phyloP scores from a whole-genome alignment of 1,140 invertebrate genomes.

The Papilio xuthus region DNA sequence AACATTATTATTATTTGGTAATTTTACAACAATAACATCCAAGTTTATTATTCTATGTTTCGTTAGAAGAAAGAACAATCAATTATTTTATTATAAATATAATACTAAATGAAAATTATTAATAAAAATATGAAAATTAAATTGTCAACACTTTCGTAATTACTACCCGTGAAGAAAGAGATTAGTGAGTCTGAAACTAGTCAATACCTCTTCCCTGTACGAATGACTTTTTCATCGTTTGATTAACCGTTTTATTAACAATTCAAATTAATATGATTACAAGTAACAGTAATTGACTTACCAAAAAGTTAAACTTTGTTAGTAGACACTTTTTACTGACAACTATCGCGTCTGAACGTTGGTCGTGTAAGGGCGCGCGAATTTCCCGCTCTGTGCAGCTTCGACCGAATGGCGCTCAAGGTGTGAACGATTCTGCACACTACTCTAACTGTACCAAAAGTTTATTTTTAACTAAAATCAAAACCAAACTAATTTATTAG shows the following conservation, averaged over 20 bases:
- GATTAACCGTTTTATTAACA: background rate
- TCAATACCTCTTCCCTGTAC: background rate
- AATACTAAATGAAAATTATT: background rate
- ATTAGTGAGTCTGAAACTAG: background rate
- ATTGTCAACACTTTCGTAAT: background rate
- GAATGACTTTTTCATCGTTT: background rate
- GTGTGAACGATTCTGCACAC: slow-evolving; percentile 66
- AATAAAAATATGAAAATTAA: background rate
- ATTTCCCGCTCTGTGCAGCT: slow-evolving; percentile 56
- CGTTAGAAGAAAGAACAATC: background rate
- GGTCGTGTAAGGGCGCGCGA: slow-evolving; percentile 55
- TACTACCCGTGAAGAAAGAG: background rate
- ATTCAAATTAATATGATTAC: background rate
- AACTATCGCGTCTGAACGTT: background rate
- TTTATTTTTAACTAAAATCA: slow-evolving; percentile 72
- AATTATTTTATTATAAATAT: background rate
- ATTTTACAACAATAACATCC: background rate
- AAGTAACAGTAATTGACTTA: slow-evolving; percentile 3
- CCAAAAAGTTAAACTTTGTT: background rate
- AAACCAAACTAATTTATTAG: slow-evolving; percentile 56
- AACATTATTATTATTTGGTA: background rate
- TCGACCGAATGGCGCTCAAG: slow-evolving; percentile 61
- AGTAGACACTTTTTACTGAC: slow-evolving; percentile 20
- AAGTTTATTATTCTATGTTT: background rate
- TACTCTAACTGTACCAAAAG: slow-evolving; percentile 62